Percentiles rank a stretch among this genome's conserved stretches.
Conservation (phyloP, 2,113 vertebrate species). For the Pycnonotus jocosus region DNA sequence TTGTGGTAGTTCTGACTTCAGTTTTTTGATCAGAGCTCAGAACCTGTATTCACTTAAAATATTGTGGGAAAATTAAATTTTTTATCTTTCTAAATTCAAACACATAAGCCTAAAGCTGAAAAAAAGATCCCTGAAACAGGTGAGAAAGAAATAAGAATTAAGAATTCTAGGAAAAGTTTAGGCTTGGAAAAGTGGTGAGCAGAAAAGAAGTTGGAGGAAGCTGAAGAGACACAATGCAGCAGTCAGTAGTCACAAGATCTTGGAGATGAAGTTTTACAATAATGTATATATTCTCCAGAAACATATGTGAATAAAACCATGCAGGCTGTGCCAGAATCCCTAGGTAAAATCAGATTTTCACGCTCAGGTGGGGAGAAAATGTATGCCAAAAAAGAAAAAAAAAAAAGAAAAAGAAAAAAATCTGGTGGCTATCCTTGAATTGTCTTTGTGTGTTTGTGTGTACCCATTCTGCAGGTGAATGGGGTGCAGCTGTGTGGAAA, state of each 20-base stretch:
- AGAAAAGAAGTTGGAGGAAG: background rate
- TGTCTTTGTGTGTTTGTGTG: background rate
- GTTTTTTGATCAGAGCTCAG: background rate
- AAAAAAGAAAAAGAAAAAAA: background rate
- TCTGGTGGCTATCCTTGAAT: background rate
- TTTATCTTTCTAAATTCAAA: background rate
- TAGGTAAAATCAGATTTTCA: background rate
- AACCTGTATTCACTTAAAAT: background rate
- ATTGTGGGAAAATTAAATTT: background rate
- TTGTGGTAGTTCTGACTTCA: background rate
- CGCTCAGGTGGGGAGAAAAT: background rate
- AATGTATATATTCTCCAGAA: background rate
- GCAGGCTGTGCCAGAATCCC: background rate
- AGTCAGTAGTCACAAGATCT: background rate
- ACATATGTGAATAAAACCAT: rapidly evolving
- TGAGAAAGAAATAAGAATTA: background rate
- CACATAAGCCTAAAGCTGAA: background rate
- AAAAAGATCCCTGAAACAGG: background rate
- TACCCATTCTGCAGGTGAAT: constrained; percentile 79
- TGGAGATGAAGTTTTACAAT: background rate
- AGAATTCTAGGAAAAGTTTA: background rate
- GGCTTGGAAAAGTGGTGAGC: background rate
- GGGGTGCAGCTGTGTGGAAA: constrained; percentile 85
- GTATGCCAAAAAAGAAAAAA: rapidly evolving
- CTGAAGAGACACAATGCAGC: background rate